These are phyloP conservation scores for Parauchenoglanis punctatus DNA, from an alignment of 2,797 vertebrate species.

Conservation along the genomic window DNA sequence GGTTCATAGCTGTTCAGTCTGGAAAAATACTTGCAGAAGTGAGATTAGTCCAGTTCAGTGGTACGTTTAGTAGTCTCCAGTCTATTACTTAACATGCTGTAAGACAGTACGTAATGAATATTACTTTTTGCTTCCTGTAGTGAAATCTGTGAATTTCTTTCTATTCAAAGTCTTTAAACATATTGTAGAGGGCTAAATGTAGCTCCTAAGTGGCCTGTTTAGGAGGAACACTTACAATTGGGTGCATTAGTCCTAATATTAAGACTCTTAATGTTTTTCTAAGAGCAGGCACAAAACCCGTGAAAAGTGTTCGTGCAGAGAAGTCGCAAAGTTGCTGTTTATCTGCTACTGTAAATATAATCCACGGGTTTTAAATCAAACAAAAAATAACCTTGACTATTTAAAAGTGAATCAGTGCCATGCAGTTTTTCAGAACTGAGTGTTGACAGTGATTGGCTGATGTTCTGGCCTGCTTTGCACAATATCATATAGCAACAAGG, in stretches of 20 bases:
- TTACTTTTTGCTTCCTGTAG: no score
- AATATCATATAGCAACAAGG: not conserved
- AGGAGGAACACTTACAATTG: not conserved
- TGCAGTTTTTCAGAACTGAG: no score
- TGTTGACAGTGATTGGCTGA: no score
- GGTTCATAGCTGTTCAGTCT: not conserved
- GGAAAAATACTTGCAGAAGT: not conserved
- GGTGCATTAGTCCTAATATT: not conserved
- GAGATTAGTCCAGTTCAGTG: not conserved
- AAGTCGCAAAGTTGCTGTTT: no score
- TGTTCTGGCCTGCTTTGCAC: no score
- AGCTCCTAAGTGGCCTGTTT: not conserved
- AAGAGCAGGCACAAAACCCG: no score
- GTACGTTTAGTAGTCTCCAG: not conserved
- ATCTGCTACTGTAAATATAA: not conserved
- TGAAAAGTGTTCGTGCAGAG: no score
- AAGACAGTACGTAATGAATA: not conserved
- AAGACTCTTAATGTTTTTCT: not conserved
- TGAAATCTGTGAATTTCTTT: not conserved
- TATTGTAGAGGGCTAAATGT: not conserved
- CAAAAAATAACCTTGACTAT: not conserved
- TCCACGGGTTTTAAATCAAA: not conserved
- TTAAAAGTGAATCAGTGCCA: not conserved
- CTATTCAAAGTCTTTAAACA: no score
- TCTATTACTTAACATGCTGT: not conserved